Base-by-base conservation (phyloP, 1,140 invertebrate genomes). In the Drosophila nebulosa region DNA sequence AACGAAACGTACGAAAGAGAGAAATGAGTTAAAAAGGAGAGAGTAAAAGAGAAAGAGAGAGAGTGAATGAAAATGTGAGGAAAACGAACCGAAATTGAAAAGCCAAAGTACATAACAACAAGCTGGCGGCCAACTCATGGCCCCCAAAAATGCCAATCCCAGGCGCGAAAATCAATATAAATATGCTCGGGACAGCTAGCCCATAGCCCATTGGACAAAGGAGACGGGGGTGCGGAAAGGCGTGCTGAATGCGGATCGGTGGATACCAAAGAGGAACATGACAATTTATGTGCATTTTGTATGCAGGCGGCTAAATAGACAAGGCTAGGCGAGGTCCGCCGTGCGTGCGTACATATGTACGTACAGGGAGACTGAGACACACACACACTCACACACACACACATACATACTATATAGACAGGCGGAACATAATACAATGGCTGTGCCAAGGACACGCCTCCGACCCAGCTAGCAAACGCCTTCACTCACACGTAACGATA, bases 131-230 rank as follows among this genome's bases (percentile, higher is more conserved):
- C 69, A 42, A 50, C 63, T 46, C 70, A 74, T 50, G 32, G 21
- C 53, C 78, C 69, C 71, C 71, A 70, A 67, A 67, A 64, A 53
- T 71, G 71, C 65, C 76, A 72, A 76, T 76, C 79, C 69, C 58
- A 86, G 79, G 81, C 81, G 81, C 81, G 74, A 88, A 88, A 88
- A 88, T 88, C 83, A 88, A 88, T 88, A 88, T 78, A 88, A 88
- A 85, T 85, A 85, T 85, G 81, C 78, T 86, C 32, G 69, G 61
- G 73, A 74, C 69, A 22, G 36, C 30, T 30, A 2, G n/a, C n/a
- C 21, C 55, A 9, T 26, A 12, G 7, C n/a, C n/a, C n/a, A n/a
- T n/a, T n/a, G n/a, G n/a, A n/a, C n/a, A 30, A 30, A 9, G 4
- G 10, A 3, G 10, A 21, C 16, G 3, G 5, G 30, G 30, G 35